Percentiles rank a stretch among this genome's conserved stretches.
Conservation (phyloP, 92 coral and sea anemone genomes). For the Phymanthus crucifer region DNA sequence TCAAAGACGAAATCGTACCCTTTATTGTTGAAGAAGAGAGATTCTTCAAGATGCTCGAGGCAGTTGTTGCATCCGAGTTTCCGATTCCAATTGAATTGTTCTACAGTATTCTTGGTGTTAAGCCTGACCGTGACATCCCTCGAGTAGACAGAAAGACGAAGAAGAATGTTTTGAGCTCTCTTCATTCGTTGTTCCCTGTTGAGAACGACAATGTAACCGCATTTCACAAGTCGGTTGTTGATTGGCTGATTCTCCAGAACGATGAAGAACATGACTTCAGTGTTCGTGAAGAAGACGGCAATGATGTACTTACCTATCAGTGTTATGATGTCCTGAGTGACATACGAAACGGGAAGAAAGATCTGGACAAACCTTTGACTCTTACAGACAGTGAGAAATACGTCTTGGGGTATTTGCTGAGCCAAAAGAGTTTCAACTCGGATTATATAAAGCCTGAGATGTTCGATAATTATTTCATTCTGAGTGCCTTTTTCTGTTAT, state of each 20-base stretch:
- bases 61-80: slow-evolving; percentile 12
- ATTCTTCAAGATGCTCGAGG: slow-evolving; percentile 33
- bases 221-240: slow-evolving; percentile 38
- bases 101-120: slow-evolving; percentile 21
- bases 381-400: neutral
- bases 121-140: neutral
- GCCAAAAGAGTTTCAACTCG: no score
- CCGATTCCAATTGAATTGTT: slow-evolving; percentile 27
- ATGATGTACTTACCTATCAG: slow-evolving; percentile 4
- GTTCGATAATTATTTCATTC: neutral
- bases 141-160: neutral
- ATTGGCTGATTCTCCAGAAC: slow-evolving; percentile 12
- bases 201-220: slow-evolving; percentile 8
- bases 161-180: slow-evolving; percentile 3
- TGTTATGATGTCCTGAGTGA: slow-evolving; percentile 11
- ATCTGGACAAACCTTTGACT: neutral
- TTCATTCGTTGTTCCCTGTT: slow-evolving; percentile 33
- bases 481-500: neutral
- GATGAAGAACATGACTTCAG: slow-evolving; percentile 7
- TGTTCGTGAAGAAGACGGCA: neutral
- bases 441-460: no score
- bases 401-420: no score
- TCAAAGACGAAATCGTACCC: slow-evolving; percentile 15
- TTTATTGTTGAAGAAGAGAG: slow-evolving; percentile 17
- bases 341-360: neutral